These are phyloP conservation scores for Camponotus vicinus DNA, from an alignment of 1,140 invertebrate genomes.

Conservation along the genomic window DNA sequence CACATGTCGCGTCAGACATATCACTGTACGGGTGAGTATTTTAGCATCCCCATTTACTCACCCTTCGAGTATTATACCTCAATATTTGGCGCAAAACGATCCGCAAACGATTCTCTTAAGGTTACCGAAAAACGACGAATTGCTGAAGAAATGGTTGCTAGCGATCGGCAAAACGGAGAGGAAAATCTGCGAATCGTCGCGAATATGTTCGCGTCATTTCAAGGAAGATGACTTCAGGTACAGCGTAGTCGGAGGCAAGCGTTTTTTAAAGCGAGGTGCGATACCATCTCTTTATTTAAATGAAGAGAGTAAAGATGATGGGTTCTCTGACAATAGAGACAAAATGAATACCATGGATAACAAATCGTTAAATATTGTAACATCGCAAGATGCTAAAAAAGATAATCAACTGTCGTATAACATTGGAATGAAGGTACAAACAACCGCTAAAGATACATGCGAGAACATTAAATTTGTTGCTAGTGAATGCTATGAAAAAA, in stretches of 20 bases:
- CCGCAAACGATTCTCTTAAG: not conserved
- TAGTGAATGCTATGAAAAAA: not conserved
- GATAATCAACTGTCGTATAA: not conserved
- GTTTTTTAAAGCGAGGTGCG: not conserved
- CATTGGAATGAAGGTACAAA: not conserved
- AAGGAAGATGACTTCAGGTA: slow-evolving; percentile 13
- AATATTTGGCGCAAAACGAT: not conserved
- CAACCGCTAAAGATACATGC: no score
- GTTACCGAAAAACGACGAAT: not conserved
- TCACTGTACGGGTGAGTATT: slow-evolving; percentile 9
- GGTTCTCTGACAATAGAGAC: not conserved
- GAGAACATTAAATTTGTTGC: not conserved
- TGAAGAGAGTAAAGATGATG: not conserved
- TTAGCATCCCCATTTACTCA: no score
- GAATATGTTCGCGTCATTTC: slow-evolving; percentile 25
- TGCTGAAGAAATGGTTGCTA: not conserved
- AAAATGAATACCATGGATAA: no score
- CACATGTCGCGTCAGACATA: not conserved
- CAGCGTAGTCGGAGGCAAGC: slow-evolving; percentile 8
- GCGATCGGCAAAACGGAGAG: not conserved
- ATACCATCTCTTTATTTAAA: slow-evolving; percentile 12
- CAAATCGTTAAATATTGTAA: not conserved
- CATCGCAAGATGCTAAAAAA: not conserved
- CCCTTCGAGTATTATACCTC: not conserved
- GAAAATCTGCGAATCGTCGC: not conserved